Evolutionary conservation across 2,888 invertebrate genomes (phyloP).

Genomic region (Apoda limacodes): DNA sequence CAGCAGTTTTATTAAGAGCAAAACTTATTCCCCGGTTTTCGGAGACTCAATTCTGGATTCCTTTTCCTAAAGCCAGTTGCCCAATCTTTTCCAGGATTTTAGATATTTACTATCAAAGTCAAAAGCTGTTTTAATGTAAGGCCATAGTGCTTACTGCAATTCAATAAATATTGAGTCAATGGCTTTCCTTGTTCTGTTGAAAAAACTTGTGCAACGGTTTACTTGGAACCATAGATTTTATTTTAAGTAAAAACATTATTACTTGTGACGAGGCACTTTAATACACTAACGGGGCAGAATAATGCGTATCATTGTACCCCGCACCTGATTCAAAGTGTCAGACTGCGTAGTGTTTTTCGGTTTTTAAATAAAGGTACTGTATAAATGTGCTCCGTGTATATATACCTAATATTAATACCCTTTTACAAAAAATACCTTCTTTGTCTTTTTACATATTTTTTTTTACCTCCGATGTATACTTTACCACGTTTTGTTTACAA

Average conservation of each 20-base stretch:
- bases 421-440: no score
- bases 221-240: no score
- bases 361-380: background rate
- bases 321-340: background rate
- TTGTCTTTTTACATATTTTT: no score
- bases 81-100: constrained; percentile 16
- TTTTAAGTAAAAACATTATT: no score
- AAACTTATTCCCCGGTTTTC: no score
- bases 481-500: no score
- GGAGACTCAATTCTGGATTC: no score
- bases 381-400: background rate
- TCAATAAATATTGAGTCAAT: constrained; percentile 18
- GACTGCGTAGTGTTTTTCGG: background rate
- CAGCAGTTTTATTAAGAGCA: no score
- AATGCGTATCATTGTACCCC: background rate
- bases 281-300: background rate
- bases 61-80: no score
- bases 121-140: constrained; percentile 15
- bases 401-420: no score
- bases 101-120: constrained; percentile 19
- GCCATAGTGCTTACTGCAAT: constrained; percentile 13
- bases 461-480: no score
- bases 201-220: constrained; percentile 18
- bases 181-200: constrained; percentile 16
- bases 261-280: background rate